Evolutionary conservation across 2,113 vertebrate genomes (phyloP).

Genomic region (Chaetura pelagica): DNA sequence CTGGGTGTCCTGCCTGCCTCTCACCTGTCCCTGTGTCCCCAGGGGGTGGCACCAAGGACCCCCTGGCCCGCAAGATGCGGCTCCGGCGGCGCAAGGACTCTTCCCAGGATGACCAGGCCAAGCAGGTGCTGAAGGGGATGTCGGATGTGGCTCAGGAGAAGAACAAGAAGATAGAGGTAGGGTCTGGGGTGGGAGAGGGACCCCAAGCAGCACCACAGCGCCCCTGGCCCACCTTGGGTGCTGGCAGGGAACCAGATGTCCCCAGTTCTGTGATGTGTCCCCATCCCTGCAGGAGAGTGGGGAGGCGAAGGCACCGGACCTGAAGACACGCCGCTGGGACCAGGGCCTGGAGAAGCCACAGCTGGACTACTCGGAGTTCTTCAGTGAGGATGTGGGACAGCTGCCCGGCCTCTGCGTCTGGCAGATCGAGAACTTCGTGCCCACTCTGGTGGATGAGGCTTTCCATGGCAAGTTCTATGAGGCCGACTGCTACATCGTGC

Average conservation of each 20-base stretch:
- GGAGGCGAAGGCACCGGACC: slow-evolving; percentile 81
- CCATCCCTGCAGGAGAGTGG: slow-evolving; percentile 77
- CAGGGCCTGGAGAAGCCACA: slow-evolving; percentile 93
- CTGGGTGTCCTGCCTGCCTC: not conserved
- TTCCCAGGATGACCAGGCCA: slow-evolving; percentile 93
- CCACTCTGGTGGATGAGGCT: slow-evolving; percentile 87
- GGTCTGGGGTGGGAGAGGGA: not conserved
- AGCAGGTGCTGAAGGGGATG: slow-evolving; percentile 99
- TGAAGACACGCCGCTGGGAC: slow-evolving; percentile 92
- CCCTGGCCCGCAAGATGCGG: slow-evolving; percentile 93
- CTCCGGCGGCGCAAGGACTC: slow-evolving; percentile 91
- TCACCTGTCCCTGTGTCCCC: not conserved
- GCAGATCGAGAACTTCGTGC: slow-evolving; percentile 98
- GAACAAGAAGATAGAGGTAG: slow-evolving; percentile 91
- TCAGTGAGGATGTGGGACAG: slow-evolving; percentile 90
- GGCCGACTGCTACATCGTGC: slow-evolving; percentile 96
- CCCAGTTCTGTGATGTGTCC: not conserved
- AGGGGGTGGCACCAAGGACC: slow-evolving; percentile 83
- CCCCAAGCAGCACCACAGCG: accelerated
- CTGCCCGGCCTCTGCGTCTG: slow-evolving; percentile 89
- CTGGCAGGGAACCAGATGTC: accelerated
- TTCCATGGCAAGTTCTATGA: slow-evolving; percentile 96
- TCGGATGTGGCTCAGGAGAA: slow-evolving; percentile 95
- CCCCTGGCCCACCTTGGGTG: not conserved
- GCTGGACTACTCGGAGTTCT: slow-evolving; percentile 96